Percentiles rank a stretch among this genome's conserved stretches.
phyloP scores from a whole-genome alignment of 2,797 vertebrate species.

The Centroberyx gerrardi region DNA sequence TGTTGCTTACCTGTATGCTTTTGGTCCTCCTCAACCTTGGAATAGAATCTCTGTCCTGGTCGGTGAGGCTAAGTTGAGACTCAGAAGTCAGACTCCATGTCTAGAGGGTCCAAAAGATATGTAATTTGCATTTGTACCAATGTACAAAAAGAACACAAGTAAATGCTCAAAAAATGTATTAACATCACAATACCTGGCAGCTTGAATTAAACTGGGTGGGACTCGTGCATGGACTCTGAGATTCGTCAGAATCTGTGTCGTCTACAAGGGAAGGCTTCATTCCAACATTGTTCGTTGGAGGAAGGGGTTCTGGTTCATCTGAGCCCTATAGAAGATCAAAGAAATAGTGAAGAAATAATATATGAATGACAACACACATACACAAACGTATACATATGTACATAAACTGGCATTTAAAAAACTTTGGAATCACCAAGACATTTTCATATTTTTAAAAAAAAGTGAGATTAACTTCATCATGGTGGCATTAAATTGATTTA shows the following conservation, averaged over 20 bases:
- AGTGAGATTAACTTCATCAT: too few relatives aligned
- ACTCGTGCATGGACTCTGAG: conserved; percentile 1
- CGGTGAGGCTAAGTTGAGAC: neutral
- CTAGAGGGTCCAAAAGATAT: neutral
- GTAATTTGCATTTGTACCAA: too few relatives aligned
- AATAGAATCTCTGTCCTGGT: neutral
- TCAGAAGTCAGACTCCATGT: neutral
- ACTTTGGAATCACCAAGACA: neutral
- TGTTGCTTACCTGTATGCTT: neutral
- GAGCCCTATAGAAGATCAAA: too few relatives aligned
- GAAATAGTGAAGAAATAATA: too few relatives aligned
- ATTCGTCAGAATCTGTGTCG: conserved; percentile 2
- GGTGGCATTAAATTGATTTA: neutral
- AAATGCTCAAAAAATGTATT: too few relatives aligned
- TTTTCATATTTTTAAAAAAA: too few relatives aligned
- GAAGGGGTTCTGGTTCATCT: too few relatives aligned
- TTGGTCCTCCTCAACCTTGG: conserved; percentile 8
- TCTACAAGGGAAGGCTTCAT: too few relatives aligned
- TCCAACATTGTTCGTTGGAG: too few relatives aligned
- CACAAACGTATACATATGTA: neutral
- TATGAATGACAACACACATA: too few relatives aligned
- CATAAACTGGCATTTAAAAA: neutral
- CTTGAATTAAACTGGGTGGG: neutral
- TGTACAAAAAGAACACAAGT: neutral
- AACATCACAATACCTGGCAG: neutral